Percentiles rank a stretch among this genome's conserved stretches.
Conservation (phyloP, 2,797 vertebrate species). For the Cephalopachus bancanus region DNA sequence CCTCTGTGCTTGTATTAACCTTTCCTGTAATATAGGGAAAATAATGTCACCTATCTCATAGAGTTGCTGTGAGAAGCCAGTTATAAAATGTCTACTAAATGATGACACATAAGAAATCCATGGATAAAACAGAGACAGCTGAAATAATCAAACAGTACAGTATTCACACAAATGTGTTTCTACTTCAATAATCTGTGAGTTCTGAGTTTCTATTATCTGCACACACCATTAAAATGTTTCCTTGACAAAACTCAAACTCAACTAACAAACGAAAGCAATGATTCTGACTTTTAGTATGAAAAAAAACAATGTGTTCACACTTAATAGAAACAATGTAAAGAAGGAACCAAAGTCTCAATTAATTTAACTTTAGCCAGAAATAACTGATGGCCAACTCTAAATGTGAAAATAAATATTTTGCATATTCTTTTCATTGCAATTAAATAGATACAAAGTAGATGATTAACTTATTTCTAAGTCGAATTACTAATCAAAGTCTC, state of each 20-base stretch:
- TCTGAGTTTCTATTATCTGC: background rate
- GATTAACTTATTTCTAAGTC: background rate
- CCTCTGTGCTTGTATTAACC: background rate
- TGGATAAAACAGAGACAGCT: background rate
- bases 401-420: background rate
- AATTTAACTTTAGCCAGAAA: slow-evolving; percentile 57
- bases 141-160: slow-evolving; percentile 17
- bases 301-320: background rate
- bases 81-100: slow-evolving; percentile 1
- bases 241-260: slow-evolving; percentile 19
- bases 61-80: background rate
- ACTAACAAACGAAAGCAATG: background rate
- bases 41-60: background rate
- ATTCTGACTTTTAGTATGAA: background rate
- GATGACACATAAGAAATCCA: slow-evolving; percentile 2
- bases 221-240: background rate
- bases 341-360: background rate
- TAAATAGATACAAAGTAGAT: background rate
- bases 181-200: background rate
- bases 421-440: slow-evolving; percentile 27
- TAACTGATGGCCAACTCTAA: background rate
- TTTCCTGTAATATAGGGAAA: slow-evolving; percentile 8
- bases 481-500: slow-evolving; percentile 30
- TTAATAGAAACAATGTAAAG: slow-evolving; percentile 14
- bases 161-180: background rate